Base-by-base conservation (phyloP, 2,888 invertebrate species). In the Stenolophus ochropezus region DNA sequence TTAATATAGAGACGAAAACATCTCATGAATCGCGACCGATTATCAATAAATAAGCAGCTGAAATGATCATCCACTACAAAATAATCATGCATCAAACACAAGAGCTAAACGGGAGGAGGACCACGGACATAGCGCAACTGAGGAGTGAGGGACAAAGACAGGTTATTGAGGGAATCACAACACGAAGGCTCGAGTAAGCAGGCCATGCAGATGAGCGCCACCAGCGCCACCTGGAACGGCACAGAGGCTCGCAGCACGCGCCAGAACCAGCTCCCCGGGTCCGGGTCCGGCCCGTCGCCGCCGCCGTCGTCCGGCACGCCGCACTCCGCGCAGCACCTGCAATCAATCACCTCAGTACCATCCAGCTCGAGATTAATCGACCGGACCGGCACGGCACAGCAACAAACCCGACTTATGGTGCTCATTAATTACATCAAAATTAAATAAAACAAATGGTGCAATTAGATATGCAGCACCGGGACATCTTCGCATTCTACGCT, bases 111-210 rank as follows among this genome's bases (percentile, higher is more conserved):
- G 5, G 96, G 96, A 18, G 96, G 96, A 8, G 96, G 95, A 83
- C 96, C 96, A 82, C 94, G 92, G n/a, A 95, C 93, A 88, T 96
- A 96, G 85, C 94, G 93, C 81, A 96, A 90, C 86, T 96, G 95
- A 3, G 96, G 96, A n/a, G 94, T 93, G 51, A 96, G 89, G 0
- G 94, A 94, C 85, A 95, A 91, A 75, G 94, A 93, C 83, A 95
- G 92, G 79, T 94, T 94, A 90, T 96, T 95, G 86, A 95, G 91
- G 79, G 93, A 92, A 87, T 95, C 95, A 89, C 95, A 96, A 89
- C 95, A 96, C 0, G 95, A 95, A 4, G 94, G 92, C 85, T 95
- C 95, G 18, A 95, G 91, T 49, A 95, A 91, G 89, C 94, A 95
- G 11, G 94, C 94, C 77, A 94, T 91, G 83, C 94, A 93, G 73